These are phyloP conservation scores for Orchesella flavescens DNA, from an alignment of 2,888 invertebrate species.

Conservation along the genomic window DNA sequence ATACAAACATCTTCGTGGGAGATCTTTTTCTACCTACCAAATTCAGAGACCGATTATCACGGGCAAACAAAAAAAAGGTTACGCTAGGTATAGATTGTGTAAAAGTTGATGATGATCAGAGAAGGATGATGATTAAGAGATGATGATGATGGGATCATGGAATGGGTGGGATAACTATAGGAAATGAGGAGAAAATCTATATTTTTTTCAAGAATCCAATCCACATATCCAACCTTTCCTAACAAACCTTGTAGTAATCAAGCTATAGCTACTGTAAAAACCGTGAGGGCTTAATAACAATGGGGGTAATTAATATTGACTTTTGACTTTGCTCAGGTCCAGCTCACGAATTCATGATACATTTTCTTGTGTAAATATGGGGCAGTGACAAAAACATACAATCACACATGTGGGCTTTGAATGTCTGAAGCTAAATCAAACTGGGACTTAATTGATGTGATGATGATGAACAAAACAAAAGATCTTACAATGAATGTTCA, in stretches of 20 bases:
- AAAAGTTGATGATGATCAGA: no score
- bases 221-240: not conserved
- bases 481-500: conserved; percentile 1
- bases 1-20: conserved; percentile 56
- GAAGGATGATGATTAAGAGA: no score
- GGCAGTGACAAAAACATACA: not conserved
- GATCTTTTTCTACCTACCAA: conserved; percentile 45
- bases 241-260: not conserved
- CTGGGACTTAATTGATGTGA: not conserved
- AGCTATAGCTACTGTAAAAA: conserved; percentile 33
- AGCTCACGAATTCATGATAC: not conserved
- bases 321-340: conserved; percentile 2
- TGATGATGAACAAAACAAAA: no score
- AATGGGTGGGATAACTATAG: not conserved
- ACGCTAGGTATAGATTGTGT: not conserved
- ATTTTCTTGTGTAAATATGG: not conserved
- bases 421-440: not conserved
- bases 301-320: conserved; percentile 56
- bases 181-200: not conserved
- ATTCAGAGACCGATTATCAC: not conserved
- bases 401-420: not conserved
- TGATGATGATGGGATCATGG: not conserved
- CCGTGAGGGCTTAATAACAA: conserved; percentile 36
- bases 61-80: conserved; percentile 18
- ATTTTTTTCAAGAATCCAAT: not conserved